These are phyloP conservation scores for Sander vitreus DNA, from an alignment of 2,113 vertebrate genomes.

Conservation along the genomic window DNA sequence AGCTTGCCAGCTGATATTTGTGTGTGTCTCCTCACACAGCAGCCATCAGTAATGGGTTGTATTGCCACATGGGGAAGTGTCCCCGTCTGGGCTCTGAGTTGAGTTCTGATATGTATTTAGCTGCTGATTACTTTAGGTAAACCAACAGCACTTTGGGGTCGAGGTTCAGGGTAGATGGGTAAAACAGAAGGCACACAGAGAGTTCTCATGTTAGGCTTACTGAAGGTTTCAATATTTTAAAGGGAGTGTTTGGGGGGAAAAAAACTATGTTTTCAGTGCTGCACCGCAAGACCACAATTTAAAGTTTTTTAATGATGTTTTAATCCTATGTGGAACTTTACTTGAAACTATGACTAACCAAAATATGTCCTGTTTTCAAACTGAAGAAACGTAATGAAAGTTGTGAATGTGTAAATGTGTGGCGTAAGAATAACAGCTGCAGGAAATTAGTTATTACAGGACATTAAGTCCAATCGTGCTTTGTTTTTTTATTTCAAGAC, in stretches of 20 bases:
- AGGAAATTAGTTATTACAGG: constrained; percentile 44
- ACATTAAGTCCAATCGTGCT: constrained; percentile 37
- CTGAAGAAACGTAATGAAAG: constrained; percentile 27
- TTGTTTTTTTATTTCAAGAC: constrained; percentile 16
- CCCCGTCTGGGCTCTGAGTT: not conserved
- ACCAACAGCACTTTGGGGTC: constrained; percentile 26
- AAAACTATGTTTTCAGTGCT: not conserved
- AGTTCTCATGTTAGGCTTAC: constrained; percentile 38
- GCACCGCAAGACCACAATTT: constrained; percentile 34
- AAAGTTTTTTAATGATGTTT: not conserved
- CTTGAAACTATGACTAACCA: not conserved
- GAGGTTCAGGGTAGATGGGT: constrained; percentile 19
- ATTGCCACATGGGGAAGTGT: not conserved
- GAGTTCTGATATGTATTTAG: constrained; percentile 20
- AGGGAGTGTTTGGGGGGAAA: not conserved
- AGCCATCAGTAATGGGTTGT: not conserved
- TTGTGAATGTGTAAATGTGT: constrained; percentile 36
- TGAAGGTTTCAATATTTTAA: constrained; percentile 32
- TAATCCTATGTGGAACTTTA: constrained; percentile 12
- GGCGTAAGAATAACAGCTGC: constrained; percentile 42
- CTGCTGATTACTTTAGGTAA: constrained; percentile 49
- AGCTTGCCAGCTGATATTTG: not conserved
- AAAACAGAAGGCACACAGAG: constrained; percentile 3
- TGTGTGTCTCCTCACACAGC: not conserved
- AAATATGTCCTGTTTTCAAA: constrained; percentile 45